Evolutionary conservation across 2,888 invertebrate species (phyloP), one percentile per base, ranked within the genome.

Genomic region (Tipula confusa): DNA sequence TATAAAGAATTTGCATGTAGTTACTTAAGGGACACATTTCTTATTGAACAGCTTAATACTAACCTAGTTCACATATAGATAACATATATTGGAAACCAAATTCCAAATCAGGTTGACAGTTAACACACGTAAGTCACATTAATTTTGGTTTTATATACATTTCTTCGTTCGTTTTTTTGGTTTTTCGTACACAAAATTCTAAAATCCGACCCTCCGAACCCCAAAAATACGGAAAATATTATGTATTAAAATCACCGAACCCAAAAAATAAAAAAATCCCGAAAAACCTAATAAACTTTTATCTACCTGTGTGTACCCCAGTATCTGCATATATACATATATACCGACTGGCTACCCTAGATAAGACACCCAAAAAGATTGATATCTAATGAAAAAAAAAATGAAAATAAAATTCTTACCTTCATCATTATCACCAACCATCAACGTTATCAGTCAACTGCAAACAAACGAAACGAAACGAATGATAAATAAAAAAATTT

Each of bases 351-450:
- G 33, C 33, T 33, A 1, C 33, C 33, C 38, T 7, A 43, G 64
- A 18, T 64, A 64, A 64, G 64, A 24, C 64, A 64, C 64, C 64
- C 64, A 64, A 64, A 48, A 24, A 64, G 64, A 64, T 64, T 64
- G 64, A 64, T 64, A 24, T 64, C 18, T 43, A 43, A 43, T 43
- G 43, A 43, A 43, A 43, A 43, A 24, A 43, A 43, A 43, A 15
- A 43, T 43, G 15, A 43, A 43, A 43, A 43, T 43, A 43, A 64
- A n/a, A 64, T 64, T 24, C 64, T 24, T 64, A 64, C 64, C 64
- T 64, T 64, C 64, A 64, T 64, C 64, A 64, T 64, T 64, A 64
- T 64, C 64, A 64, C 64, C 64, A 64, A 64, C 64, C 64, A 64
- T 64, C 64, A 64, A 64, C 64, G 24, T 64, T 64, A 64, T 64